Evolutionary conservation across 2,888 invertebrate genomes (phyloP).

Genomic region (Phoenoteleia sp.): DNA sequence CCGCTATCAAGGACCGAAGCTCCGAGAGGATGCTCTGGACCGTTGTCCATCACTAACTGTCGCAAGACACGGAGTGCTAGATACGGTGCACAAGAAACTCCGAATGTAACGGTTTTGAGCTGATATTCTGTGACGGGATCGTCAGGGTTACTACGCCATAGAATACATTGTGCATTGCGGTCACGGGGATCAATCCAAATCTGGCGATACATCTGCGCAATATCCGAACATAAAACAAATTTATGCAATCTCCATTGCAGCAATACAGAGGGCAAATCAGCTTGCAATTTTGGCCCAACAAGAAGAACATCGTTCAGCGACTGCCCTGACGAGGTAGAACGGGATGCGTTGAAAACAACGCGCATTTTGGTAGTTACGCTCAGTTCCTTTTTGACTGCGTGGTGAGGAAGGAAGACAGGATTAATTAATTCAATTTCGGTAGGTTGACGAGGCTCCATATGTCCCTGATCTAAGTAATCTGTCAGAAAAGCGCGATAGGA

Average conservation of each 20-base stretch:
- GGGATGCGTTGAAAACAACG: not conserved
- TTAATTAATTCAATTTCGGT: too few relatives aligned
- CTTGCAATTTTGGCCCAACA: not conserved
- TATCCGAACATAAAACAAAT: not conserved
- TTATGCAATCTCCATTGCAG: not conserved
- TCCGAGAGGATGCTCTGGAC: too few relatives aligned
- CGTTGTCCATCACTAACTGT: too few relatives aligned
- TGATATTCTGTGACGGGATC: not conserved
- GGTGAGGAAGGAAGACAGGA: too few relatives aligned
- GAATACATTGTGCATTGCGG: not conserved
- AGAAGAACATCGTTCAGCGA: not conserved
- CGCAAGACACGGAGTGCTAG: too few relatives aligned
- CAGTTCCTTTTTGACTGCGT: not conserved
- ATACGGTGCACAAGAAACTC: too few relatives aligned
- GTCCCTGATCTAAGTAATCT: too few relatives aligned
- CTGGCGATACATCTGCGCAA: slow-evolving; percentile 1
- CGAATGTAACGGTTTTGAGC: not conserved
- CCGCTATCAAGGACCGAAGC: too few relatives aligned
- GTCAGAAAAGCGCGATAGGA: too few relatives aligned
- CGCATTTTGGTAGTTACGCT: not conserved
- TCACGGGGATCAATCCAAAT: not conserved
- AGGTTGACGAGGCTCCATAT: too few relatives aligned
- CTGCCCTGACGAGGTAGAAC: not conserved
- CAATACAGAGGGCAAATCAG: not conserved
- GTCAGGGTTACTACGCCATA: not conserved